Conservation (phyloP, 2,797 vertebrate species). For the Orientallactaga sibirica region DNA sequence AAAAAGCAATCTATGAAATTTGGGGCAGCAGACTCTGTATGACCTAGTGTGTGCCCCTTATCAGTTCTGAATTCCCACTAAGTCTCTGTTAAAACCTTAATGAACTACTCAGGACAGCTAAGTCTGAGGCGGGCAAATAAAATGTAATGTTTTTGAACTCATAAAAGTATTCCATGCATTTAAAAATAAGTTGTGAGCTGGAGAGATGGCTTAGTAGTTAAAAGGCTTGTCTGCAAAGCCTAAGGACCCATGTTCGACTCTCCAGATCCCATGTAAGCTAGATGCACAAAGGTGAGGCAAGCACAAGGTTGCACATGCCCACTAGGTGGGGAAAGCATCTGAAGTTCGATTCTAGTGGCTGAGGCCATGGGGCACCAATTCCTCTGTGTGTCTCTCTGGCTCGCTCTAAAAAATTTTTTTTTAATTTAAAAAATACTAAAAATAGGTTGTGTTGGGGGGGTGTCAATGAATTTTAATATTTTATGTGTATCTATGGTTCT, state of each 20-base stretch:
- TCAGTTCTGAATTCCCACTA: slow-evolving; percentile 50
- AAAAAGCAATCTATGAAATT: not conserved
- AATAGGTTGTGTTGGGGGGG: not conserved
- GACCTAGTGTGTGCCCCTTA: slow-evolving; percentile 8
- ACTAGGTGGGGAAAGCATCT: too few relatives aligned
- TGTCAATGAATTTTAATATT: slow-evolving; percentile 19
- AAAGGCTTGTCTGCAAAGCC: too few relatives aligned
- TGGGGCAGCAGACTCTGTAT: not conserved
- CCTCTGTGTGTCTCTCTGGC: too few relatives aligned
- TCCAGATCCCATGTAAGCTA: too few relatives aligned
- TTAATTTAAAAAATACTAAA: not conserved
- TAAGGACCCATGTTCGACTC: too few relatives aligned
- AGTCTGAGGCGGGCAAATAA: slow-evolving; percentile 9
- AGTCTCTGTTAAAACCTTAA: slow-evolving; percentile 53
- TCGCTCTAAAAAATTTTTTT: too few relatives aligned
- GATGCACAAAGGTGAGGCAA: too few relatives aligned
- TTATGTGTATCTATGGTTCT: slow-evolving; percentile 4
- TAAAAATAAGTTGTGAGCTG: not conserved
- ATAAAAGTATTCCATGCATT: slow-evolving; percentile 22
- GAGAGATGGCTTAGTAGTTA: too few relatives aligned
- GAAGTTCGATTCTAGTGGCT: too few relatives aligned
- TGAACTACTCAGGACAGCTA: slow-evolving; percentile 44
- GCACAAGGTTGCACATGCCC: too few relatives aligned
- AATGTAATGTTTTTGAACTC: slow-evolving; percentile 16
- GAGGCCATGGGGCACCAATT: too few relatives aligned